phyloP scores from a whole-genome alignment of 2,888 invertebrate species.

The Tenthredo amoena region DNA sequence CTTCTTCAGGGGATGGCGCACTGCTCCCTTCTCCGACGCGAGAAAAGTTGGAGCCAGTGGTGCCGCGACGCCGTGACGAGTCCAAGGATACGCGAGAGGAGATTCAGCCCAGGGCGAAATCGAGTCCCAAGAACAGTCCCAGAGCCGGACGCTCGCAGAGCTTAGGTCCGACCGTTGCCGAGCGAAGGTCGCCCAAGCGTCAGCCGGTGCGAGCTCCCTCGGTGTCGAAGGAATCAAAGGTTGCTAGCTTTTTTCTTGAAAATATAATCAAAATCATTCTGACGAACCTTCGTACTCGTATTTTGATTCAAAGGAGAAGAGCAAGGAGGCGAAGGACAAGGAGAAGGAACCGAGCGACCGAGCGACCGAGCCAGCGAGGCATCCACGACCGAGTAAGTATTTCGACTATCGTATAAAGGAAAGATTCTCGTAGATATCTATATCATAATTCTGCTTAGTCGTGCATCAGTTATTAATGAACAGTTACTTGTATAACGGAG shows the following conservation, averaged over 20 bases:
- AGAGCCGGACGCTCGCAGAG: conserved; percentile 84
- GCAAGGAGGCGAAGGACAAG: conserved; percentile 73
- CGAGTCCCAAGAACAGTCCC: conserved; percentile 82
- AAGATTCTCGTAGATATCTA: not conserved
- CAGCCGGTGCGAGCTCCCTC: conserved; percentile 80
- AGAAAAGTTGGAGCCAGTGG: conserved; percentile 86
- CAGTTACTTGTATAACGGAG: not conserved
- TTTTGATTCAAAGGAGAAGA: conserved; percentile 68
- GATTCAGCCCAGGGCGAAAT: conserved; percentile 76
- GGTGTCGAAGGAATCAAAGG: conserved; percentile 74
- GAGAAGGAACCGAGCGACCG: conserved; percentile 72
- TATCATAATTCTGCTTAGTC: conserved; percentile 1
- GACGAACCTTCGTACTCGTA: not conserved
- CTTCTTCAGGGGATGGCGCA: conserved; percentile 81
- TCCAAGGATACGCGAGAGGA: conserved; percentile 75
- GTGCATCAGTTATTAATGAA: conserved; percentile 10
- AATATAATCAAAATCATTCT: not conserved
- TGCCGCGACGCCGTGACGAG: conserved; percentile 81
- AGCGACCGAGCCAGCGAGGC: conserved; percentile 74
- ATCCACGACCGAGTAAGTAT: conserved; percentile 77
- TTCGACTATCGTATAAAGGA: not conserved
- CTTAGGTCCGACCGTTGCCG: conserved; percentile 83
- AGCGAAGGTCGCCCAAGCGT: conserved; percentile 89
- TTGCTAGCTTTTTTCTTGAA: conserved; percentile 52
- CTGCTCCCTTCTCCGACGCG: conserved; percentile 85